A percentile compares a stretch with the other conserved stretches of the same genome.
phyloP scores from a whole-genome alignment of 1,140 invertebrate species.

The Mamestra configurata region DNA sequence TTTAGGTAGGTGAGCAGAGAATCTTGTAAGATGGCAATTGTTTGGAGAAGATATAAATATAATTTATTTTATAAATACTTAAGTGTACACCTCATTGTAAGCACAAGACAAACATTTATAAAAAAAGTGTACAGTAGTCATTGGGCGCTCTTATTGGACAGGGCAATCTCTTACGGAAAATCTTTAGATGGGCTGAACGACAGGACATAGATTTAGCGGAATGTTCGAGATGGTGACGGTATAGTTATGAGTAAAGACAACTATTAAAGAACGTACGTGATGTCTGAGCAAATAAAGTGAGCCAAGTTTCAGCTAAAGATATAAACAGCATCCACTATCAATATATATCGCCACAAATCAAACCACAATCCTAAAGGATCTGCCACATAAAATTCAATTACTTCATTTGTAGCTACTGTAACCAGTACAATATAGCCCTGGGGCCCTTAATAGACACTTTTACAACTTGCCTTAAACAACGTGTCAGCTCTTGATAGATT shows the following conservation, averaged over 20 bases:
- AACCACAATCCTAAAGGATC: slow-evolving; percentile 24
- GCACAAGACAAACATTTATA: no score
- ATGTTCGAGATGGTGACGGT: not conserved
- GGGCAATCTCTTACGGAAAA: no score
- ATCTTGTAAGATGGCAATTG: not conserved
- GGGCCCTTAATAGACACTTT: slow-evolving; percentile 19
- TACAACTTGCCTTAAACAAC: slow-evolving; percentile 9
- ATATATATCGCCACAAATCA: slow-evolving; percentile 19
- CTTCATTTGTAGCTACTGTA: slow-evolving; percentile 35
- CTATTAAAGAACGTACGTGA: no score
- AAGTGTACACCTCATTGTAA: no score
- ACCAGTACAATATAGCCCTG: slow-evolving; percentile 1
- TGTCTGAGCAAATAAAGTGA: not conserved
- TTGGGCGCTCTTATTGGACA: no score
- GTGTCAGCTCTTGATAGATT: slow-evolving; percentile 32
- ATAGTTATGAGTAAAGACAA: no score
- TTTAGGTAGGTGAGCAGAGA: not conserved
- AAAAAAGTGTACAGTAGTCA: no score
- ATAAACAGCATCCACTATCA: not conserved
- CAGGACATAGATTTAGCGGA: no score
- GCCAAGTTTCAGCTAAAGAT: not conserved
- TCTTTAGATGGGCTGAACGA: no score
- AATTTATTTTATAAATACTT: no score
- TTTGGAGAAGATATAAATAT: no score
- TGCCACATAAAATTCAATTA: slow-evolving; percentile 38